phyloP scores from a whole-genome alignment of 2,113 vertebrate genomes.

The Sinocyclocheilus anophthalmus region DNA sequence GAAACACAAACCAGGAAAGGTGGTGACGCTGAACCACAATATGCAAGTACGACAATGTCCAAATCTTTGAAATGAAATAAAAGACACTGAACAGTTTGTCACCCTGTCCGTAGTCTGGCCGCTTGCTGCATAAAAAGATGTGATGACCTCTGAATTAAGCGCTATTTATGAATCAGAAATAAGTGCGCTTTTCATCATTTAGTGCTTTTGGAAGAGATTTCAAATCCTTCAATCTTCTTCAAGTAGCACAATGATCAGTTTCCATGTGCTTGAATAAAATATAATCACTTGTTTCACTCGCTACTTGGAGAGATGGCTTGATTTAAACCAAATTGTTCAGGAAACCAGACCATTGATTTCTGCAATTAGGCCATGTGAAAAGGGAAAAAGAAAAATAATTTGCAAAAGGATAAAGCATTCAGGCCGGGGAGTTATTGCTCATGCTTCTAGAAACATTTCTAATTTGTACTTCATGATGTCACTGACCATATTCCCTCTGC shows the following conservation, averaged over 20 bases:
- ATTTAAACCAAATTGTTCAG: conserved; percentile 34
- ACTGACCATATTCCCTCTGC: conserved; percentile 30
- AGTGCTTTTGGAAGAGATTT: neutral
- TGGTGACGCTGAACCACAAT: too few relatives aligned
- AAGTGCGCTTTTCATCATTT: neutral
- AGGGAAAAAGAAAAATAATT: conserved; percentile 33
- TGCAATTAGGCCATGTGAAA: conserved; percentile 40
- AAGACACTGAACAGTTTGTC: too few relatives aligned
- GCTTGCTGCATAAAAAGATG: too few relatives aligned
- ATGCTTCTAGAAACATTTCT: conserved; percentile 33
- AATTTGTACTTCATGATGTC: conserved; percentile 14
- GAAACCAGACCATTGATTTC: conserved; percentile 47
- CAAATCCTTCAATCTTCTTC: conserved; percentile 54
- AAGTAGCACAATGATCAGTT: conserved; percentile 25
- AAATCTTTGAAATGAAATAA: too few relatives aligned
- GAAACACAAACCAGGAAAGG: too few relatives aligned
- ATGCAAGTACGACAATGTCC: too few relatives aligned
- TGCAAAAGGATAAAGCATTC: conserved; percentile 8
- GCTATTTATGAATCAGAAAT: too few relatives aligned
- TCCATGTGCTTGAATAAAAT: conserved; percentile 38
- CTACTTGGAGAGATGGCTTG: conserved; percentile 28
- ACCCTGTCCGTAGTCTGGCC: too few relatives aligned
- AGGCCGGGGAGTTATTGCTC: conserved; percentile 31
- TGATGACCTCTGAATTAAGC: too few relatives aligned
- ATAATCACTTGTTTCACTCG: conserved; percentile 12